These are phyloP conservation scores for Borostomias antarcticus DNA, from an alignment of 2,797 vertebrate genomes.

Conservation along the genomic window DNA sequence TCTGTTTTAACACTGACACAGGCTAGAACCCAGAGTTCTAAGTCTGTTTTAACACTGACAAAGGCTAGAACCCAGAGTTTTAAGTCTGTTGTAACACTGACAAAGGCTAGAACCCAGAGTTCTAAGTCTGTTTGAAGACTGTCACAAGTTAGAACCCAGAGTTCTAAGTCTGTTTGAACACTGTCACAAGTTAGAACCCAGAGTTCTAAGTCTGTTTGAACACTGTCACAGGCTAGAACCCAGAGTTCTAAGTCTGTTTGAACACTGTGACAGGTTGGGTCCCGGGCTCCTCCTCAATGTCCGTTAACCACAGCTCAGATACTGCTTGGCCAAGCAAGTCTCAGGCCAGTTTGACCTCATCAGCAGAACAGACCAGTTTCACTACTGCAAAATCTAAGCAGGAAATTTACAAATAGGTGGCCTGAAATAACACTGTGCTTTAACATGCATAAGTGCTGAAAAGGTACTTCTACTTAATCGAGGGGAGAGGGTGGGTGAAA, in stretches of 20 bases:
- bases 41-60: conserved; percentile 9
- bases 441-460: conserved; percentile 29
- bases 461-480: conserved; percentile 39
- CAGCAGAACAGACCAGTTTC: conserved; percentile 63
- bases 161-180: conserved; percentile 18
- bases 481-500: conserved; percentile 43
- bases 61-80: too few relatives aligned
- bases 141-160: too few relatives aligned
- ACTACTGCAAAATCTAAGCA: conserved; percentile 61
- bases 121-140: conserved; percentile 16
- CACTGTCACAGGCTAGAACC: conserved; percentile 1
- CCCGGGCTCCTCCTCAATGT: not conserved
- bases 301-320: conserved; percentile 62
- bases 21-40: too few relatives aligned
- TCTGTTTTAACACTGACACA: conserved; percentile 10
- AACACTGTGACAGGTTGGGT: too few relatives aligned
- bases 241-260: conserved; percentile 14
- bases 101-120: too few relatives aligned
- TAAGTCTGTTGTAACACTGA: conserved; percentile 16
- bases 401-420: conserved; percentile 63
- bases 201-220: conserved; percentile 18
- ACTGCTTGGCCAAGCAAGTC: conserved; percentile 71
- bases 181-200: too few relatives aligned
- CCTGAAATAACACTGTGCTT: conserved; percentile 32
- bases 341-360: conserved; percentile 53